Conservation (phyloP, 2,888 invertebrate species). For the Nematopogon swammerdamellus region DNA sequence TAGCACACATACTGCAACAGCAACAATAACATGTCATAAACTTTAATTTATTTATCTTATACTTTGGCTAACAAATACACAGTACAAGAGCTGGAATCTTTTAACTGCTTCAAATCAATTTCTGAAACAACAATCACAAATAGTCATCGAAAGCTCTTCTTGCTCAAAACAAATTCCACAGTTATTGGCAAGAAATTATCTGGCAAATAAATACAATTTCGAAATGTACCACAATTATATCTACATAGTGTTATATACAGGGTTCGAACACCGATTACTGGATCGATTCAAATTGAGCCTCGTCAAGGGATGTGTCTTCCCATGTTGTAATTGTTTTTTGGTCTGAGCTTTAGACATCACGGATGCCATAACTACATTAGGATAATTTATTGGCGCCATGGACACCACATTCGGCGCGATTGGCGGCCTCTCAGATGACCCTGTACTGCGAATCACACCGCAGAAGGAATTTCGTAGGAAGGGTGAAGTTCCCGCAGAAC, state of each 20-base stretch:
- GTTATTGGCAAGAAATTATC: neutral
- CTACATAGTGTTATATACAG: slow-evolving; percentile 90
- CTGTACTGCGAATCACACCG: slow-evolving; percentile 19
- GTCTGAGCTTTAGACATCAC: slow-evolving; percentile 70
- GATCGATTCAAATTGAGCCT: slow-evolving; percentile 77
- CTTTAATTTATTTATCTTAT: too few relatives aligned
- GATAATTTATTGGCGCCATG: slow-evolving; percentile 41
- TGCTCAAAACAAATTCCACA: neutral
- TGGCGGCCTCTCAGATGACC: slow-evolving; percentile 26
- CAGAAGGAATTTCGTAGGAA: slow-evolving; percentile 21
- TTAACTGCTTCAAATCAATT: neutral
- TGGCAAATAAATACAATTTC: neutral
- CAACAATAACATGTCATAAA: neutral
- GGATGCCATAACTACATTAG: slow-evolving; percentile 61
- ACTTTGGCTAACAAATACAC: too few relatives aligned
- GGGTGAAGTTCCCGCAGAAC: slow-evolving; percentile 19
- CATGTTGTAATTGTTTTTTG: slow-evolving; percentile 84
- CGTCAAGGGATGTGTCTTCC: slow-evolving; percentile 88
- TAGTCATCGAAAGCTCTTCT: neutral
- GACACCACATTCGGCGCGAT: slow-evolving; percentile 35
- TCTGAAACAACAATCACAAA: neutral
- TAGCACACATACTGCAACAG: neutral
- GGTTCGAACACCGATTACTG: slow-evolving; percentile 69
- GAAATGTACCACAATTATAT: slow-evolving; percentile 30
- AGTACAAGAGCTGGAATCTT: neutral